Percentiles rank a stretch among this genome's conserved stretches.
These are phyloP conservation scores for Oreochromis tanganicae DNA, from an alignment of 2,113 vertebrate genomes.

Conservation along the genomic window DNA sequence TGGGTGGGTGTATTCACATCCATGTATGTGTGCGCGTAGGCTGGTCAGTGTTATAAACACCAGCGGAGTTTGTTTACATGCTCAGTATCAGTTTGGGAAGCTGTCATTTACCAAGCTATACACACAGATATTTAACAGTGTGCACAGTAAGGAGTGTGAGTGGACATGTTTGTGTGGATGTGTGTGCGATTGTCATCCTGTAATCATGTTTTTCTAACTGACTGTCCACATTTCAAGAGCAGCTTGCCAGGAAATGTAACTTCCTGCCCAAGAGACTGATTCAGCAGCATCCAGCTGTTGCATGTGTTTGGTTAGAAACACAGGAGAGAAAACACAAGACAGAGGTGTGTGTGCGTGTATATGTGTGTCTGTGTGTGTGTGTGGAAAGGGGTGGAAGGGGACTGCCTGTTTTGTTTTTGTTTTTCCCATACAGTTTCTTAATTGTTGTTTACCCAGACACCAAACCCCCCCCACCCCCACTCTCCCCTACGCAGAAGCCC, in stretches of 20 bases:
- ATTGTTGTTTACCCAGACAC: constrained; percentile 56
- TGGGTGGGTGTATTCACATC: neutral
- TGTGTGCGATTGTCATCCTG: neutral
- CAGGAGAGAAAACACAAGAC: neutral
- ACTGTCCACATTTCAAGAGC: constrained; percentile 31
- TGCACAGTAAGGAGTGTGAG: neutral
- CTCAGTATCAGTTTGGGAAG: constrained; percentile 30
- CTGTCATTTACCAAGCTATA: neutral
- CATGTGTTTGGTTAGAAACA: constrained; percentile 3
- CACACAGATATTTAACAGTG: constrained; percentile 10
- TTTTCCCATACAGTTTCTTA: constrained; percentile 19
- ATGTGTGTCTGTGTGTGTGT: neutral
- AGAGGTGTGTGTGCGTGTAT: neutral
- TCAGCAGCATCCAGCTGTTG: constrained; percentile 57
- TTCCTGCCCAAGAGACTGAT: constrained; percentile 50
- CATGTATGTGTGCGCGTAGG: neutral
- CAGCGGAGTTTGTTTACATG: constrained; percentile 37
- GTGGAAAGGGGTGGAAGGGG: neutral
- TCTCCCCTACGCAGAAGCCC: neutral
- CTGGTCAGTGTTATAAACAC: constrained; percentile 24
- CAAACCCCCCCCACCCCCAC: neutral
- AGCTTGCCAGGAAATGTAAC: constrained; percentile 48
- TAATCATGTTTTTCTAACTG: constrained; percentile 23
- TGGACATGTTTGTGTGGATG: neutral
- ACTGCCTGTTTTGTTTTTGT: constrained; percentile 27